phyloP scores from a whole-genome alignment of 2,113 vertebrate species.

The Hypomesus transpacificus region DNA sequence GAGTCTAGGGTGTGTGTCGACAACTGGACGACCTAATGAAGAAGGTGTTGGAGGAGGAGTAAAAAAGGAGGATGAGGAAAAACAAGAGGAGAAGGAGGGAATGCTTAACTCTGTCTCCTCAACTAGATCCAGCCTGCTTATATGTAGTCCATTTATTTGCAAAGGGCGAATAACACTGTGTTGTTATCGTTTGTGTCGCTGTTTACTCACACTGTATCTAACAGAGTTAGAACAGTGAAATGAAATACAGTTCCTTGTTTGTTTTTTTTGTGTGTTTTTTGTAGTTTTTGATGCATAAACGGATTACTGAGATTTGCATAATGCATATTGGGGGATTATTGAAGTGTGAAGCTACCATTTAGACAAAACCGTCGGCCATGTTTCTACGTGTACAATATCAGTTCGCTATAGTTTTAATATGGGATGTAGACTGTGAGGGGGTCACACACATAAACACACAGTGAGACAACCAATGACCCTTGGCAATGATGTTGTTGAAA shows the following conservation, averaged over 20 bases:
- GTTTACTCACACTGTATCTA: not conserved
- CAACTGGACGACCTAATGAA: not conserved
- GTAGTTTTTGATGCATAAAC: slow-evolving; percentile 4
- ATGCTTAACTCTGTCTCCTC: no score
- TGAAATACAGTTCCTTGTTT: not conserved
- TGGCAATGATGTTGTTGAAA: not conserved
- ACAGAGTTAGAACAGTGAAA: not conserved
- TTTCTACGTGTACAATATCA: not conserved
- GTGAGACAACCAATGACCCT: not conserved
- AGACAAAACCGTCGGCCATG: not conserved
- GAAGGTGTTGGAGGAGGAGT: slow-evolving; percentile 25
- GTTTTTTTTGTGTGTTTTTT: no score
- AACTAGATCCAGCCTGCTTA: no score
- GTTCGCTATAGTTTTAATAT: no score
- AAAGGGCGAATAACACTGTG: not conserved
- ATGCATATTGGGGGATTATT: not conserved
- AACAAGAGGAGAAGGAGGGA: no score
- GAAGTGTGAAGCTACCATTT: not conserved
- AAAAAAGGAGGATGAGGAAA: slow-evolving; percentile 4
- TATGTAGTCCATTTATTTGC: no score
- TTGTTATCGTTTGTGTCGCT: not conserved
- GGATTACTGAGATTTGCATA: not conserved
- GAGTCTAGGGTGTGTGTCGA: slow-evolving; percentile 13
- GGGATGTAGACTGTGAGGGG: not conserved
- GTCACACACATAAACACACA: not conserved